phyloP scores from a whole-genome alignment of 2,888 invertebrate genomes.

The Torymus texanus region DNA sequence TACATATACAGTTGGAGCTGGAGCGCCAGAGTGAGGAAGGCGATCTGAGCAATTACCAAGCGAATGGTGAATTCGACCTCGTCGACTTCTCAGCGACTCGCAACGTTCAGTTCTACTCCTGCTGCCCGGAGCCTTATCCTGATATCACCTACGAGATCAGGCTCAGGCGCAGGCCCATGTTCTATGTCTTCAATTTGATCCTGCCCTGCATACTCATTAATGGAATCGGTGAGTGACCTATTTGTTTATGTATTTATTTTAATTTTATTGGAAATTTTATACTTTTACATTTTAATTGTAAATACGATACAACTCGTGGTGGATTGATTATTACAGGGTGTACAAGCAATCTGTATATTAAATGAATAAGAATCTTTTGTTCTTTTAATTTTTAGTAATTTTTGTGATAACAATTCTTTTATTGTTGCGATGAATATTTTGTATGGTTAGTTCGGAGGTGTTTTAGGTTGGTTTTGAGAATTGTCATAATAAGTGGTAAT shows the following conservation, averaged over 20 bases:
- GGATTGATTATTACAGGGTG: neutral
- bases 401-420: too few species aligned
- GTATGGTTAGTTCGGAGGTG: too few species aligned
- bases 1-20: constrained; percentile 82
- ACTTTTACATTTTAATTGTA: neutral
- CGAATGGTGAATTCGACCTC: constrained; percentile 93
- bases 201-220: constrained; percentile 90
- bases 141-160: constrained; percentile 89
- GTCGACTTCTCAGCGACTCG: constrained; percentile 85
- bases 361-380: too few species aligned
- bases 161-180: constrained; percentile 85
- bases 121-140: constrained; percentile 89
- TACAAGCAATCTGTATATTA: too few species aligned
- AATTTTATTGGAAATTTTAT: constrained; percentile 10
- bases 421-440: too few species aligned
- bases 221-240: constrained; percentile 82
- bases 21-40: constrained; percentile 87
- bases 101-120: constrained; percentile 86
- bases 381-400: too few species aligned
- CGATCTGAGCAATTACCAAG: constrained; percentile 91
- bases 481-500: too few species aligned
- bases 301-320: neutral
- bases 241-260: too few species aligned
- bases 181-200: constrained; percentile 90
- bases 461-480: too few species aligned